A percentile compares a stretch with the other conserved stretches of the same genome.
Conservation (phyloP, 1,140 invertebrate species). For the Carcinoscorpius rotundicauda region DNA sequence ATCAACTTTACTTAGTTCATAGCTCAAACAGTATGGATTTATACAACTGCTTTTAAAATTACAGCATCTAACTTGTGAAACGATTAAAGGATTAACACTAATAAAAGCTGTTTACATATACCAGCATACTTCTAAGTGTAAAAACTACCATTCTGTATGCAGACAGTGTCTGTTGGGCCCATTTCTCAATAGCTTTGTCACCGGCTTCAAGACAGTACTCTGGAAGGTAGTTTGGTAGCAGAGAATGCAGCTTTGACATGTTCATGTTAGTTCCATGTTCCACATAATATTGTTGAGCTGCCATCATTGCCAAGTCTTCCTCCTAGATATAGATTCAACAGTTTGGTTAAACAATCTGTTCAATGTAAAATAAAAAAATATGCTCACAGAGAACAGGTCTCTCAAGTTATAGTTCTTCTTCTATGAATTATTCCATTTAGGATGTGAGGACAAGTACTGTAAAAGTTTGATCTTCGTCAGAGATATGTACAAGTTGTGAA, state of each 20-base stretch:
- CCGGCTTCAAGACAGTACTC: slow-evolving; percentile 78
- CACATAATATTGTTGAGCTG: slow-evolving; percentile 97
- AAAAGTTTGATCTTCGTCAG: too few relatives aligned
- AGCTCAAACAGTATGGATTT: neutral
- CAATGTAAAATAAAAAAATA: slow-evolving; percentile 25
- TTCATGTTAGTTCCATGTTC: slow-evolving; percentile 84
- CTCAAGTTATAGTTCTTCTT: too few relatives aligned
- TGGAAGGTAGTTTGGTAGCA: slow-evolving; percentile 91
- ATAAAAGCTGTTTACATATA: neutral
- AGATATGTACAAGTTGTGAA: too few relatives aligned
- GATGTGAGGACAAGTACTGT: too few relatives aligned
- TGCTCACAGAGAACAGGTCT: too few relatives aligned
- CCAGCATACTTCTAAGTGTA: too few relatives aligned
- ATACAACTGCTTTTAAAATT: too few relatives aligned
- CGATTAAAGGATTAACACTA: too few relatives aligned
- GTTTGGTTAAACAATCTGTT: too few relatives aligned
- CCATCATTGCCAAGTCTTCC: slow-evolving; percentile 96
- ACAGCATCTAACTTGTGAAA: too few relatives aligned
- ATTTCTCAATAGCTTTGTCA: slow-evolving; percentile 78
- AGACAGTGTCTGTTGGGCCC: slow-evolving; percentile 75
- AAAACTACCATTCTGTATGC: slow-evolving; percentile 70
- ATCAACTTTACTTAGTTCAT: neutral
- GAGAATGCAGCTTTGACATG: slow-evolving; percentile 70
- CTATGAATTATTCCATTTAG: too few relatives aligned
- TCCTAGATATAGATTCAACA: slow-evolving; percentile 43